Percentiles rank a stretch among this genome's conserved stretches.
phyloP scores from a whole-genome alignment of 2,113 vertebrate genomes.

The Papio anubis region DNA sequence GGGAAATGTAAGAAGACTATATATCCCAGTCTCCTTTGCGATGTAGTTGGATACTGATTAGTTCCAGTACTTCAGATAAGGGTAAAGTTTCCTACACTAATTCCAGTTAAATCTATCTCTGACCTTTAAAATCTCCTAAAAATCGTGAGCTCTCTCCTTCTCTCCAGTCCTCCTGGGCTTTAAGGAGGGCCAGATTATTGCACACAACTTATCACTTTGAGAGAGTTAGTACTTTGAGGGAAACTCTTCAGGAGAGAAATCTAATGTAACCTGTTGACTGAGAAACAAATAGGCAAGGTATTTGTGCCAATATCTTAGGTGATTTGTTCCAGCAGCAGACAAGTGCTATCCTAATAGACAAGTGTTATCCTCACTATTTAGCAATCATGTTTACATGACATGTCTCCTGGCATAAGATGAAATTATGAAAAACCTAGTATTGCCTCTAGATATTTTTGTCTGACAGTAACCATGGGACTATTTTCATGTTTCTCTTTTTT shows the following conservation, averaged over 20 bases:
- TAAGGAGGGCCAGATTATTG: not conserved
- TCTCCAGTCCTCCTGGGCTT: not conserved
- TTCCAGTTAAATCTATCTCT: not conserved
- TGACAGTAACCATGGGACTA: not conserved
- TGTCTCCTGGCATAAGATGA: not conserved
- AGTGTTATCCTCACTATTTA: not conserved
- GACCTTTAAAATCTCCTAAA: not conserved
- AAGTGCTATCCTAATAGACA: not conserved
- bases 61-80: not conserved
- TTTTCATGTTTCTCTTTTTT: conserved; percentile 26
- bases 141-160: not conserved
- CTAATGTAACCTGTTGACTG: not conserved
- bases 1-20: not conserved
- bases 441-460: not conserved
- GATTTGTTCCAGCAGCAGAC: not conserved
- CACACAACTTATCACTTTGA: not conserved
- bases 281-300: not conserved
- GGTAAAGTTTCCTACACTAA: not conserved
- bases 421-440: not conserved
- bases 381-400: not conserved
- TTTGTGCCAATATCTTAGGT: not conserved
- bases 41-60: not conserved
- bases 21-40: not conserved
- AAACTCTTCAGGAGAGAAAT: not conserved
- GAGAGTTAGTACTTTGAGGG: not conserved